A percentile compares a stretch with the other conserved stretches of the same genome.
phyloP scores from a whole-genome alignment of 2,888 invertebrate species.

The Nomada fabriciana region DNA sequence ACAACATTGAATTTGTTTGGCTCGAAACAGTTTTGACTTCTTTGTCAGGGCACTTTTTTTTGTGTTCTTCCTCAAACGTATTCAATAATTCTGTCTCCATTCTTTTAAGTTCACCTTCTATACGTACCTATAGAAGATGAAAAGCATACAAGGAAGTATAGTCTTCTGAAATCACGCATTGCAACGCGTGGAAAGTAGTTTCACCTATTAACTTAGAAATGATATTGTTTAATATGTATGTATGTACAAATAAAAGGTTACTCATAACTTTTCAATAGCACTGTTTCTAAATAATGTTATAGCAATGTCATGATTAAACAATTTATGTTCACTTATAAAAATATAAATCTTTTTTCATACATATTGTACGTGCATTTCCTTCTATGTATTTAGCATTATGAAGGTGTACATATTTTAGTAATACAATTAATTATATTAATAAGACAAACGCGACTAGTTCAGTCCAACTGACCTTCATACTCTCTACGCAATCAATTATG shows the following conservation, averaged over 20 bases:
- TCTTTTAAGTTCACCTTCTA: neutral
- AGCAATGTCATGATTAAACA: neutral
- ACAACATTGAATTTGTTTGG: neutral
- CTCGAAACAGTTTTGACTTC: neutral
- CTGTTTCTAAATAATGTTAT: neutral
- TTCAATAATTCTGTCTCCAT: neutral
- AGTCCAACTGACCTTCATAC: constrained; percentile 73
- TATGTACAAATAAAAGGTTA: constrained; percentile 5
- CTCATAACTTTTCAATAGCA: neutral
- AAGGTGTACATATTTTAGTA: too few species aligned
- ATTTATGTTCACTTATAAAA: too few species aligned
- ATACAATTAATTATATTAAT: too few species aligned
- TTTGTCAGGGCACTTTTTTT: neutral
- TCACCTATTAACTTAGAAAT: neutral
- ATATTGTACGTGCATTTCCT: too few species aligned
- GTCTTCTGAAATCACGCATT: neutral
- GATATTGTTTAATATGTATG: neutral
- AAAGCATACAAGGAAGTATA: neutral
- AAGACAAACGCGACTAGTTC: too few species aligned
- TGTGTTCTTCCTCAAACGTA: neutral
- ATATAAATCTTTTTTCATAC: too few species aligned
- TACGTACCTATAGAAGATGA: neutral
- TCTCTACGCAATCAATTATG: constrained; percentile 85
- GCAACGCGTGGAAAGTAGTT: neutral
- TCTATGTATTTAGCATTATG: too few species aligned